Conservation (phyloP, 2,888 invertebrate species). For the Pseudeuparius sepicola region DNA sequence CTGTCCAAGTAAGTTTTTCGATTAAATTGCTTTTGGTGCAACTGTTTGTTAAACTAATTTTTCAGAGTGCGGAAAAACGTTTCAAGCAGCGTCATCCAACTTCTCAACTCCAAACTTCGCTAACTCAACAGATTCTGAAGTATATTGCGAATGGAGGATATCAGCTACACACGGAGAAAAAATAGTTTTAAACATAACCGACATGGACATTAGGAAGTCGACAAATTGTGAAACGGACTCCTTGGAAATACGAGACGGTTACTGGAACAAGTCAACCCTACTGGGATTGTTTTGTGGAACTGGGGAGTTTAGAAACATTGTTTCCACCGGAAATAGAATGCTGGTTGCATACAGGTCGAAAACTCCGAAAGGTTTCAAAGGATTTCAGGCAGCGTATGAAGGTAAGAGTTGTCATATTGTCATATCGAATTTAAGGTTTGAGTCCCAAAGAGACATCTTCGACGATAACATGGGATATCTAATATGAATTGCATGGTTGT, state of each 20-base stretch:
- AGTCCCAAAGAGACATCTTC: constrained; percentile 85
- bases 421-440: constrained; percentile 48
- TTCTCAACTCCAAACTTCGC: constrained; percentile 57
- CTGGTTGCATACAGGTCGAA: constrained; percentile 76
- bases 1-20: constrained; percentile 76
- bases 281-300: constrained; percentile 81
- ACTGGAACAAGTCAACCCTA: constrained; percentile 82
- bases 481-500: no score
- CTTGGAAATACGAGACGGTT: constrained; percentile 87
- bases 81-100: constrained; percentile 71
- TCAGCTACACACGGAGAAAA: constrained; percentile 93
- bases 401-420: constrained; percentile 43
- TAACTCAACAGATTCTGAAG: constrained; percentile 44
- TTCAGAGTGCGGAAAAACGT: constrained; percentile 81
- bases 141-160: constrained; percentile 94
- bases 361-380: constrained; percentile 59
- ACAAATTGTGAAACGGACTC: constrained; percentile 80
- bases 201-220: constrained; percentile 76
- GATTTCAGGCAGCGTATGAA: constrained; percentile 84
- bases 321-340: constrained; percentile 81
- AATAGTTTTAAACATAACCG: constrained; percentile 82
- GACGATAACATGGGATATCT: constrained; percentile 64
- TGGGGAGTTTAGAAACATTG: constrained; percentile 60
- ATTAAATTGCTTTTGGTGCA: no score
- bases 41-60: no score